These are phyloP conservation scores for Gasteruption jaculator DNA, from an alignment of 2,888 invertebrate species.

Conservation along the genomic window DNA sequence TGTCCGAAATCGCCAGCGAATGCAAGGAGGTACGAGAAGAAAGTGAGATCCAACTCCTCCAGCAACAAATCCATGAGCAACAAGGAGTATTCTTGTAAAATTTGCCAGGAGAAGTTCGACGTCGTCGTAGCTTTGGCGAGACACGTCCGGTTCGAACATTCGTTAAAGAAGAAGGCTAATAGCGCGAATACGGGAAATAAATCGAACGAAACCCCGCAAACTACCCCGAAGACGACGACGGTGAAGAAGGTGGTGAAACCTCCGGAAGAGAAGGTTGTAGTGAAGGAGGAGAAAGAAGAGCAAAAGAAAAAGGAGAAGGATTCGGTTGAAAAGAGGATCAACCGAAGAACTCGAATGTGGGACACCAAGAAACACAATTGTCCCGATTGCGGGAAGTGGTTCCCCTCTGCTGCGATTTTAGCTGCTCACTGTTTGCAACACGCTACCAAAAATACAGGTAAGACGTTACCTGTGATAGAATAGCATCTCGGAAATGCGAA, in stretches of 20 bases:
- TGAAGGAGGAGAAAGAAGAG: slow-evolving; percentile 12
- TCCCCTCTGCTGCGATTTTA: slow-evolving; percentile 36
- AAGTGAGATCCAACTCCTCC: slow-evolving; percentile 18
- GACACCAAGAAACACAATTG: slow-evolving; percentile 38
- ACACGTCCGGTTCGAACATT: slow-evolving; percentile 41
- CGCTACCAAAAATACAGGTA: slow-evolving; percentile 43
- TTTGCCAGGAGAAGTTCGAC: slow-evolving; percentile 43
- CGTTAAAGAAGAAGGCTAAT: slow-evolving; percentile 32
- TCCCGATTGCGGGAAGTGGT: slow-evolving; percentile 40
- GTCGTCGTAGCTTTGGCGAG: slow-evolving; percentile 43
- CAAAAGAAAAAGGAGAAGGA: slow-evolving; percentile 25
- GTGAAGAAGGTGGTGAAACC: slow-evolving; percentile 7
- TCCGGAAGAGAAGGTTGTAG: slow-evolving; percentile 11
- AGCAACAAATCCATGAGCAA: slow-evolving; percentile 13
- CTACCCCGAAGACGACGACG: background rate
- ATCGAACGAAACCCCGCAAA: background rate
- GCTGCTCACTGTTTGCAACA: slow-evolving; percentile 41
- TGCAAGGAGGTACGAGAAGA: slow-evolving; percentile 15
- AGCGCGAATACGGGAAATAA: too few species aligned
- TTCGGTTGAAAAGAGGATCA: too few species aligned
- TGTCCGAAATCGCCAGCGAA: slow-evolving; percentile 37
- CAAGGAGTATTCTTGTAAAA: slow-evolving; percentile 43
- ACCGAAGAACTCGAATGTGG: slow-evolving; percentile 26
- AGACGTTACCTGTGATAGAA: slow-evolving; percentile 11
- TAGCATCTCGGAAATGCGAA: background rate